Evolutionary conservation across 2,888 invertebrate species (phyloP).

Genomic region (Drosophila limbata): DNA sequence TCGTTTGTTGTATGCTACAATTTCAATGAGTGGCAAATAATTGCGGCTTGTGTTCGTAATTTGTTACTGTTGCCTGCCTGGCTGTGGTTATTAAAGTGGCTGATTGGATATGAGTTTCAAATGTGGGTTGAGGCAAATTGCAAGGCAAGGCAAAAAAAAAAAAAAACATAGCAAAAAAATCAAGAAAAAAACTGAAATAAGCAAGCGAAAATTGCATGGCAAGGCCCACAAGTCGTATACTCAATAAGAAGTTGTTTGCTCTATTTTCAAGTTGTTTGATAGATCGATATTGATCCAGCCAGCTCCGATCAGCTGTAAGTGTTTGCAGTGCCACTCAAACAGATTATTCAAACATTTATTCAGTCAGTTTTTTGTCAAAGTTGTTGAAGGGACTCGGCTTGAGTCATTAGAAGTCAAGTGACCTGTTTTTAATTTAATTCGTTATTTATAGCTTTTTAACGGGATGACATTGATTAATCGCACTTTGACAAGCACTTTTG

Average conservation of each 20-base stretch:
- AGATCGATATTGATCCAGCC: constrained; percentile 7
- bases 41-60: constrained; percentile 66
- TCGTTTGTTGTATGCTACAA: constrained; percentile 60
- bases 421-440: constrained; percentile 22
- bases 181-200: constrained; percentile 16
- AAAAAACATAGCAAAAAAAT: not conserved
- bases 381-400: constrained; percentile 1
- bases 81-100: constrained; percentile 62
- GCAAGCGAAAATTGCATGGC: constrained; percentile 46
- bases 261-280: constrained; percentile 22
- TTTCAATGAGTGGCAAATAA: constrained; percentile 77
- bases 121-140: constrained; percentile 72
- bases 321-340: constrained; percentile 1
- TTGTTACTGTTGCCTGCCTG: constrained; percentile 49
- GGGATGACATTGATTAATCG: constrained; percentile 51
- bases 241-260: constrained; percentile 55
- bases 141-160: constrained; percentile 32
- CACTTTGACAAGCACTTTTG: constrained; percentile 37
- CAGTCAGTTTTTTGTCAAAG: constrained; percentile 1
- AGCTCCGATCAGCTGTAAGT: constrained; percentile 11
- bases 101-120: constrained; percentile 70
- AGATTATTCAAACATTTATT: constrained; percentile 2
- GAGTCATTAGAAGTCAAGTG: constrained; percentile 23
- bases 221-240: constrained; percentile 63
- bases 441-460: constrained; percentile 29